A percentile compares a stretch with the other conserved stretches of the same genome.
These are phyloP conservation scores for Periophthalmodon schlosseri DNA, from an alignment of 2,113 vertebrate genomes.

Conservation along the genomic window DNA sequence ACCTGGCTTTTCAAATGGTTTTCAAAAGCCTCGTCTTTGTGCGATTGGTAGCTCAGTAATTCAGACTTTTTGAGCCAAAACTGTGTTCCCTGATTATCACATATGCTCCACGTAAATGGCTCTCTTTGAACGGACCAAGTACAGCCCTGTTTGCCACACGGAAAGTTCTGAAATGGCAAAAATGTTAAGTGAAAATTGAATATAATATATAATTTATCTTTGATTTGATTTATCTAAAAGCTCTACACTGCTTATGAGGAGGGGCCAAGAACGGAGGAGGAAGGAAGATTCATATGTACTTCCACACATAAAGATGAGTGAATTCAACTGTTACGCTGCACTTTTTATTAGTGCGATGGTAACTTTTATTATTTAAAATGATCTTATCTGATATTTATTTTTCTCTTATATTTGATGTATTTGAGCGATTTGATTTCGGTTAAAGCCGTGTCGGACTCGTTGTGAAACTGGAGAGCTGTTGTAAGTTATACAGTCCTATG, in stretches of 20 bases:
- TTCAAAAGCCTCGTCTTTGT: neutral
- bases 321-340: neutral
- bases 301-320: neutral
- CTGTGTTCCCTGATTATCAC: neutral
- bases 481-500: slow-evolving; percentile 27
- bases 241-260: neutral
- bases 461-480: slow-evolving; percentile 18
- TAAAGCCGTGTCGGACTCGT: neutral
- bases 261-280: neutral
- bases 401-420: neutral
- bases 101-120: neutral
- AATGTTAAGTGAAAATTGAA: neutral
- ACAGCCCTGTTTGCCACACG: neutral
- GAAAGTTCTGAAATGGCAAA: neutral
- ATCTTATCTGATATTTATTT: neutral
- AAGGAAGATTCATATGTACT: too few relatives aligned
- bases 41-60: neutral
- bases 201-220: neutral
- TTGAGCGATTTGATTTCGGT: neutral
- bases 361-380: slow-evolving; percentile 2
- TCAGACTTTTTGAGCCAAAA: slow-evolving; percentile 1
- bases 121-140: slow-evolving; percentile 6
- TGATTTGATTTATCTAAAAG: neutral
- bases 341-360: neutral
- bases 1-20: slow-evolving; percentile 1